Evolutionary conservation across 2,113 vertebrate species (phyloP).

Genomic region (Larimichthys crocea): DNA sequence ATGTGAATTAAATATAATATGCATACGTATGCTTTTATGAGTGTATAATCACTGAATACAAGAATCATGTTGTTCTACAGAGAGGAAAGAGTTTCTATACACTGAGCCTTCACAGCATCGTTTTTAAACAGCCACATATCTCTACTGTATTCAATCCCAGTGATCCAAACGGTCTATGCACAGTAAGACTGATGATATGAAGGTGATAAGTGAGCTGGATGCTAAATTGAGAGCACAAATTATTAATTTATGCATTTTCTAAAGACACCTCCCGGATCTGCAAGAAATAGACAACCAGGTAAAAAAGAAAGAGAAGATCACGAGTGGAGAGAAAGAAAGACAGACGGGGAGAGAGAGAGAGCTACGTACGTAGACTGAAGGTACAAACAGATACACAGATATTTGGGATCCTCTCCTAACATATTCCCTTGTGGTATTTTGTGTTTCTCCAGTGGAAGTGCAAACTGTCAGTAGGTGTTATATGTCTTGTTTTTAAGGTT

Average conservation of each 20-base stretch:
- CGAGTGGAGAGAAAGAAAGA: constrained; percentile 35
- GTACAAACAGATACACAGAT: constrained; percentile 19
- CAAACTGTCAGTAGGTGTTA: not conserved
- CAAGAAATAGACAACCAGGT: constrained; percentile 21
- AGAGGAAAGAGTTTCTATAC: no score
- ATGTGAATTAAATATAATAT: no score
- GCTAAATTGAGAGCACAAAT: not conserved
- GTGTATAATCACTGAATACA: no score
- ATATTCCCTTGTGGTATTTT: not conserved
- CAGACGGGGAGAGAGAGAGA: constrained; percentile 27
- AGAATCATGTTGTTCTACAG: no score
- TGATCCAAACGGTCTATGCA: not conserved
- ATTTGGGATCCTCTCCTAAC: not conserved
- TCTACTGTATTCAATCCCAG: not conserved
- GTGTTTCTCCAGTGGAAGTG: not conserved
- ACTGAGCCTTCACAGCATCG: no score
- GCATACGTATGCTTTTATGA: no score
- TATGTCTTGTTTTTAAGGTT: not conserved
- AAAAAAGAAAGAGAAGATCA: not conserved
- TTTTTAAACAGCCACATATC: no score
- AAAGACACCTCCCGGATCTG: constrained; percentile 14
- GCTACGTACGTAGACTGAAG: constrained; percentile 18
- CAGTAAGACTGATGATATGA: not conserved
- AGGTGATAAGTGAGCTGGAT: not conserved
- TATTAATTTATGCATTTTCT: not conserved